Conservation (phyloP, 2,797 vertebrate species). For the Cossypha caffra region DNA sequence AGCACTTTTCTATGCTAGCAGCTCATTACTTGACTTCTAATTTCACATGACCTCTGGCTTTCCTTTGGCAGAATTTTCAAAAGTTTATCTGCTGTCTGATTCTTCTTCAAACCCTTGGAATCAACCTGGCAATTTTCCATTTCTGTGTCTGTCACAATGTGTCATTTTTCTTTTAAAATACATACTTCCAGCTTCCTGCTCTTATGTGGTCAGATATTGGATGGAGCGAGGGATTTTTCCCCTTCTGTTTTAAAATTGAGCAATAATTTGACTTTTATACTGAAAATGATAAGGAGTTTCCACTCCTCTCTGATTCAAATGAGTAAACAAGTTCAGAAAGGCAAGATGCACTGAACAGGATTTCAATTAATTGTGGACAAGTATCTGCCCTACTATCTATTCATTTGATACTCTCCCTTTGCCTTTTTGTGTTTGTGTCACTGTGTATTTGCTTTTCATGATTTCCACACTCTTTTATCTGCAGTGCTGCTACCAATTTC, state of each 20-base stretch:
- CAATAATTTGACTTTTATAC: neutral
- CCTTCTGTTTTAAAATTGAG: neutral
- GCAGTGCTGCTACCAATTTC: neutral
- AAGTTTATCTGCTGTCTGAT: neutral
- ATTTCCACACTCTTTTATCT: neutral
- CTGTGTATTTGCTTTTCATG: neutral
- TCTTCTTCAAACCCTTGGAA: neutral
- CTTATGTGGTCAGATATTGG: neutral
- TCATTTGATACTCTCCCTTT: neutral
- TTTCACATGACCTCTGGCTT: neutral
- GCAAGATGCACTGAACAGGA: neutral
- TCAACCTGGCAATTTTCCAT: neutral
- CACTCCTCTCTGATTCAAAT: neutral
- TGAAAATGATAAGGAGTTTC: neutral
- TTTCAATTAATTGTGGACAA: neutral
- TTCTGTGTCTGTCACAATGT: neutral
- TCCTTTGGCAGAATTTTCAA: neutral
- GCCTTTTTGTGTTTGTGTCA: neutral
- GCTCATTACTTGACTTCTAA: neutral
- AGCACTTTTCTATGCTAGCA: neutral
- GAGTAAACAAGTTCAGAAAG: neutral
- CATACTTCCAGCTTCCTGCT: neutral
- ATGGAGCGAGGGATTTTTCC: neutral
- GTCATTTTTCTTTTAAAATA: neutral
- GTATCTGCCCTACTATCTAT: neutral